These are phyloP conservation scores for Xylophagus ater DNA, from an alignment of 2,888 invertebrate species.

Conservation along the genomic window DNA sequence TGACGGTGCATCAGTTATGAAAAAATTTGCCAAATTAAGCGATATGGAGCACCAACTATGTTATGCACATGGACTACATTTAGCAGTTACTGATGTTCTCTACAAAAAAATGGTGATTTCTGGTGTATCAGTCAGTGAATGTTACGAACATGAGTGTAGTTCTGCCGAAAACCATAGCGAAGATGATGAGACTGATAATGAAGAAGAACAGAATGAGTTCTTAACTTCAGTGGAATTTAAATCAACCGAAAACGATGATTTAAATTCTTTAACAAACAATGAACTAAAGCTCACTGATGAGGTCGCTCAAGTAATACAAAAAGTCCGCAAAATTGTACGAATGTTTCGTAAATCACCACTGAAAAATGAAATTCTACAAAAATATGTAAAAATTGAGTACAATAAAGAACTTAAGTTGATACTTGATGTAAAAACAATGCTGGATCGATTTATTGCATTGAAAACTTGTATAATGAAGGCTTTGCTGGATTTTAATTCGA, in stretches of 20 bases:
- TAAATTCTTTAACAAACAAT: not conserved
- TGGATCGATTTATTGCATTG: too few species aligned
- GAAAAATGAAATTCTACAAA: not conserved
- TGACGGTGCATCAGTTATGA: constrained; percentile 4
- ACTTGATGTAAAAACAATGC: constrained; percentile 12
- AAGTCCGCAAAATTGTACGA: not conserved
- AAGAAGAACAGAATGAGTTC: not conserved
- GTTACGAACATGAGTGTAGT: not conserved
- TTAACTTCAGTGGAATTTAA: not conserved
- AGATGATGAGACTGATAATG: not conserved
- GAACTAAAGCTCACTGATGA: not conserved
- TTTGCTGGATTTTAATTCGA: too few species aligned
- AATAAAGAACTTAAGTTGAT: not conserved
- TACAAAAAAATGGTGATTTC: not conserved
- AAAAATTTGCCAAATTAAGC: constrained; percentile 4
- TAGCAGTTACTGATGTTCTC: constrained; percentile 18
- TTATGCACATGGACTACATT: constrained; percentile 18
- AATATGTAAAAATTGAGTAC: not conserved
- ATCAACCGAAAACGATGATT: not conserved
- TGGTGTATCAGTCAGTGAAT: not conserved
- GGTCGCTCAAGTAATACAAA: not conserved
- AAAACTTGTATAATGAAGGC: too few species aligned
- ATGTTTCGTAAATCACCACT: constrained; percentile 1
- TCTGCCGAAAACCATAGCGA: not conserved
- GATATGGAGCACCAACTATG: constrained; percentile 16